Base-by-base conservation (phyloP, 2,797 vertebrate species). In the Malurus leucopterus region DNA sequence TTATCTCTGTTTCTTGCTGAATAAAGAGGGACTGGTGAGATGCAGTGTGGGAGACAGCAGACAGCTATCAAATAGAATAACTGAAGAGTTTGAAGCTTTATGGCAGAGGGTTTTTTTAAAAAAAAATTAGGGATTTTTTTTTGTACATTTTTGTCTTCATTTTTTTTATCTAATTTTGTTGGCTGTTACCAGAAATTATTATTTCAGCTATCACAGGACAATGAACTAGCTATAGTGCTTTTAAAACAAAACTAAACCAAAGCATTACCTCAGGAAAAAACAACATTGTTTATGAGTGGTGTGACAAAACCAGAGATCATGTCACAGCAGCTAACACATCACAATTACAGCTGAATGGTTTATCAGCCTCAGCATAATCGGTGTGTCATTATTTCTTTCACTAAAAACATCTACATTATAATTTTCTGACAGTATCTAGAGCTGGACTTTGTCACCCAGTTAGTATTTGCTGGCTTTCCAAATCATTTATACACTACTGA, bases 91-190 rank as follows among this genome's bases (percentile, higher is more conserved):
- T 32, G 1, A 19, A 13, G 6, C 1, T 15, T 85, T 81, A 55
- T 1, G 2, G 20, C 13, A 5, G 24, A 63, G 13, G 1, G 1
- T 16, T 57, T 58, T 58, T 5, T 43, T 32, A 36, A 36, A 30
- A 8, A 36, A 36, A 36, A 36, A 36, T 49, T 47, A 4, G 21
- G 34, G 6, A n/a, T 8, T 4, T 16, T 54, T 38, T 55, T 79
- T 49, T 3, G 20, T 20, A 2, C 1, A 0, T 2, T 47, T 47
- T 34, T 38, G 2, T 16, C 1, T 41, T 36, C 20, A 40, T 59
- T 50, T 58, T 58, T 15, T 6, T 17, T 1, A 26, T 58, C 29
- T n/a, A 49, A 17, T 67, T 78, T 78, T 11, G 4, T 44, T n/a
- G 1, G 8, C 24, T 87, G 6, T 64, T 44, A 27, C 26, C 12